Evolutionary conservation across 2,888 invertebrate genomes (phyloP).

Genomic region (Agonum fuliginosum): DNA sequence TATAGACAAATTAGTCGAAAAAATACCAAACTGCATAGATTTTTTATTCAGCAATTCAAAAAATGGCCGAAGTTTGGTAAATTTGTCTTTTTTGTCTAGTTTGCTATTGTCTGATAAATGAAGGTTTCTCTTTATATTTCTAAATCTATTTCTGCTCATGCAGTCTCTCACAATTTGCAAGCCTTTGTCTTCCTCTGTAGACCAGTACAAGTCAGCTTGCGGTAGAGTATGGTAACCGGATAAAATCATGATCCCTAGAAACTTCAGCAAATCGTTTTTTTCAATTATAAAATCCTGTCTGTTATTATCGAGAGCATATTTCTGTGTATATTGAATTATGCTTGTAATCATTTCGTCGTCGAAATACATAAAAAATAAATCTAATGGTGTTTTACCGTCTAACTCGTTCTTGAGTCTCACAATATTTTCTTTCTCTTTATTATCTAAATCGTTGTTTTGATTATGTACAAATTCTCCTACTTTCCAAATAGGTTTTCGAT

Average conservation of each 20-base stretch:
- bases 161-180: conserved; percentile 10
- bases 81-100: conserved; percentile 61
- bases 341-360: conserved; percentile 19
- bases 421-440: conserved; percentile 34
- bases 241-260: conserved; percentile 36
- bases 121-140: conserved; percentile 31
- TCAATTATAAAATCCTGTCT: conserved; percentile 19
- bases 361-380: conserved; percentile 15
- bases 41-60: conserved; percentile 53
- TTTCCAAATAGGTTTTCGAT: conserved; percentile 12
- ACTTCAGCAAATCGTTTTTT: background rate
- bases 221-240: conserved; percentile 10
- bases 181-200: conserved; percentile 5
- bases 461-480: background rate
- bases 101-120: conserved; percentile 54
- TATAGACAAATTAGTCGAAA: conserved; percentile 60
- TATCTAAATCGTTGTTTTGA: background rate
- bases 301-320: conserved; percentile 30
- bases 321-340: conserved; percentile 27
- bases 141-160: conserved; percentile 27
- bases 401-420: conserved; percentile 6
- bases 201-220: conserved; percentile 8
- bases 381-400: conserved; percentile 23
- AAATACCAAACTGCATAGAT: conserved; percentile 60
- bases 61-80: conserved; percentile 61